Conservation (phyloP, 1,140 invertebrate genomes). For the Drosophila kanapiae region DNA sequence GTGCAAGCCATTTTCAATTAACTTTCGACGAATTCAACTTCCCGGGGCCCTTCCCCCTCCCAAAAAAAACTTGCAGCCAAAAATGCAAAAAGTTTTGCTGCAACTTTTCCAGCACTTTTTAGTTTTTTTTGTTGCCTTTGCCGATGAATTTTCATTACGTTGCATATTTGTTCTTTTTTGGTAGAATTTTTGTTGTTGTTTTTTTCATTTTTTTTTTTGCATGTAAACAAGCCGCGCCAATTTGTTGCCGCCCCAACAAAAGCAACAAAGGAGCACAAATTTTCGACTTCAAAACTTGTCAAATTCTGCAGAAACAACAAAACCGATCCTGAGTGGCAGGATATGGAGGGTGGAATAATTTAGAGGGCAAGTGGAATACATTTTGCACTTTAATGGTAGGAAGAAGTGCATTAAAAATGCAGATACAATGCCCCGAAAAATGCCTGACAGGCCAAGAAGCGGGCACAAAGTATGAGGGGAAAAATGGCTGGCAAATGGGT, state of each 20-base stretch:
- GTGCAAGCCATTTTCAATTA: constrained; percentile 78
- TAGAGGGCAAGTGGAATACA: constrained; percentile 55
- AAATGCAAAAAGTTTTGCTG: constrained; percentile 65
- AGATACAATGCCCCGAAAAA: constrained; percentile 68
- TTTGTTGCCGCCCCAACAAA: constrained; percentile 58
- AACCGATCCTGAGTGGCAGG: constrained; percentile 47
- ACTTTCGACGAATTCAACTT: constrained; percentile 66
- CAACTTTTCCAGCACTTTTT: constrained; percentile 40
- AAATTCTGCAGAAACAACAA: constrained; percentile 47
- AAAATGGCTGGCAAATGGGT: constrained; percentile 7
- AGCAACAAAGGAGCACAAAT: constrained; percentile 24
- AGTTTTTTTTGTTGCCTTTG: constrained; percentile 36
- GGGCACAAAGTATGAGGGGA: background rate
- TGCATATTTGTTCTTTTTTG: constrained; percentile 70
- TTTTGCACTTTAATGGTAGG: constrained; percentile 72
- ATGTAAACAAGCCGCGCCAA: constrained; percentile 79
- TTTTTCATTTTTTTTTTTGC: constrained; percentile 22
- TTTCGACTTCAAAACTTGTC: constrained; percentile 56
- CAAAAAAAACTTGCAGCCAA: constrained; percentile 71
- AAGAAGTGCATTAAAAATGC: constrained; percentile 79
- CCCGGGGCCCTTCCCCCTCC: background rate
- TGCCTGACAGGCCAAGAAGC: constrained; percentile 34
- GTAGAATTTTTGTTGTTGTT: background rate
- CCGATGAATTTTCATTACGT: constrained; percentile 78
- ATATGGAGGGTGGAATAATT: constrained; percentile 57